Base-by-base conservation (phyloP, 2,797 vertebrate genomes). In the Crypturellus tataupa region DNA sequence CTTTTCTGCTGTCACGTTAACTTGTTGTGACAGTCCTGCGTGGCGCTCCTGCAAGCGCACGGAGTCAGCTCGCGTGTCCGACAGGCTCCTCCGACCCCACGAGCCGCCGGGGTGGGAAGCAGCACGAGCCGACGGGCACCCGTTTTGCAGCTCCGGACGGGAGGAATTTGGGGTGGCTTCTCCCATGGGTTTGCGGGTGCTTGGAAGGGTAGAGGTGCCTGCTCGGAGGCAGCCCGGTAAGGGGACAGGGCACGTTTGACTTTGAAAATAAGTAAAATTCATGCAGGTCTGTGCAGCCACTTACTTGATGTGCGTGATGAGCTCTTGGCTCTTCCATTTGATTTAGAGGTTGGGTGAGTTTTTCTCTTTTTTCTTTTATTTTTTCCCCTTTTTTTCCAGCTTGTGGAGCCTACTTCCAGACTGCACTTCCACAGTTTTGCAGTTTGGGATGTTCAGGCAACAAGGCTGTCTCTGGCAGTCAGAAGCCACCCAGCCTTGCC, bases 1-100 rank as follows among this genome's bases (percentile, higher is more conserved):
- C 73, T 97, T 96, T 97, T 94, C 88, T 93, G 44, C 93, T 93
- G 94, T 95, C 96, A 19, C 62, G 85, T 94, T 93, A 92, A 93
- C 33, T 95, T 94, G 93, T 86, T 85, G 73, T 95, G 90, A 93
- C 80, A 94, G 17, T 60, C 92, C 87, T 78, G 5, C 55, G 83
- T 84, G 77, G 51, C 0, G 4, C 51, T 72, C 69, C 89, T 87
- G 21, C 42, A 58, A 6, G 5, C 91, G 33, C 85, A 14, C 67
- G 27, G 60, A 1, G 35, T 10, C 44, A 10, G 18, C 44, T 46
- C 19, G 7, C 18, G 18, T 46, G 18, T 46, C 44, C 44, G 8
- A 46, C 19, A 9, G 44, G 44, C 44, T 44, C 15, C 42, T 44
- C 42, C 42, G 42, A 44, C 15, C 44, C 19, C 18, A 6, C 44